A percentile compares a stretch with the other conserved stretches of the same genome.
phyloP scores from a whole-genome alignment of 2,113 vertebrate genomes.

The Cochlearius cochlearius region DNA sequence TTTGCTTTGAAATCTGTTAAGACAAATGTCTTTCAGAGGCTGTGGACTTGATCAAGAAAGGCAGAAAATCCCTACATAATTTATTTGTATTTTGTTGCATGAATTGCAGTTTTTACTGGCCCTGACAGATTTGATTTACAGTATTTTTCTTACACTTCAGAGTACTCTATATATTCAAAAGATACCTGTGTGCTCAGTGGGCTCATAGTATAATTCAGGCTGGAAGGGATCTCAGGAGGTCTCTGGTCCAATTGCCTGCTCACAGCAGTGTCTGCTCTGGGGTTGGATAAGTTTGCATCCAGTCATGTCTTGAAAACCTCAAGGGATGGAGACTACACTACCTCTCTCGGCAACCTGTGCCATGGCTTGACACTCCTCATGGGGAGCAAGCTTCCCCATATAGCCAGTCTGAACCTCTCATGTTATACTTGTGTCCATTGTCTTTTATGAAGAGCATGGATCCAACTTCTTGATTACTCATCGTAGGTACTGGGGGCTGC shows the following conservation, averaged over 20 bases:
- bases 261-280: background rate
- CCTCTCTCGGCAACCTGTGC: background rate
- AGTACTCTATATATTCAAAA: background rate
- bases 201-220: background rate
- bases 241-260: background rate
- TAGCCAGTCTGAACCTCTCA: background rate
- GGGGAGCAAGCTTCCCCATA: background rate
- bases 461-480: background rate
- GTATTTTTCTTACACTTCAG: background rate
- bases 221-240: background rate
- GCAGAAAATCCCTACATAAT: background rate
- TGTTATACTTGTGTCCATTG: fast-evolving
- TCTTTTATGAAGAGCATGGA: background rate
- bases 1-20: background rate
- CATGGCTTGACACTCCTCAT: background rate
- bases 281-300: background rate
- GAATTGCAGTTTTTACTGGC: background rate
- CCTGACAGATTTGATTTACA: background rate
- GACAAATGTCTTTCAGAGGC: background rate
- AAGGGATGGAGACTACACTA: background rate
- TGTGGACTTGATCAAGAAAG: background rate
- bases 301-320: background rate
- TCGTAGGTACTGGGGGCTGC: fast-evolving
- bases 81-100: background rate
- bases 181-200: background rate